These are phyloP conservation scores for Podiceps cristatus DNA, from an alignment of 2,113 vertebrate species.

Conservation along the genomic window DNA sequence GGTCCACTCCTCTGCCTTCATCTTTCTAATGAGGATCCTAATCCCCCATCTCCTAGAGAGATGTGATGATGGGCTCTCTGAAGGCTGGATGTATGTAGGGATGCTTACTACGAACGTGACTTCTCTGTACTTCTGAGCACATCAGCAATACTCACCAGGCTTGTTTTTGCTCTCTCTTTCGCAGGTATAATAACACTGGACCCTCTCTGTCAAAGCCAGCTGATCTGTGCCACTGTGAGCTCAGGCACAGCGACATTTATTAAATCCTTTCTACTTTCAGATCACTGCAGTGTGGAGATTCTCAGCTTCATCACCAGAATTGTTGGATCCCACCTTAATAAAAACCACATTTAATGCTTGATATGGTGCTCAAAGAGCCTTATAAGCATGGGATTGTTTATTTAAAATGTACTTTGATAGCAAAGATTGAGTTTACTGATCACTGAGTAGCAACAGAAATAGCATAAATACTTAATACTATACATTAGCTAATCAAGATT, in stretches of 20 bases:
- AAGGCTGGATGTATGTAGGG: not conserved
- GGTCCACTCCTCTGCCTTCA: rapidly evolving
- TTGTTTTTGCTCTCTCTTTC: not conserved
- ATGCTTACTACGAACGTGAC: rapidly evolving
- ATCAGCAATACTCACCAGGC: not conserved
- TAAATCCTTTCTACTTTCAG: not conserved
- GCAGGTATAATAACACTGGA: not conserved
- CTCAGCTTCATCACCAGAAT: not conserved
- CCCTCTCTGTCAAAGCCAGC: not conserved
- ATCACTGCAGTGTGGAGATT: not conserved
- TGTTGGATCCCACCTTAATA: not conserved
- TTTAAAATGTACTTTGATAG: not conserved
- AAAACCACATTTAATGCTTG: not conserved
- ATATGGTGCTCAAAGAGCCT: not conserved
- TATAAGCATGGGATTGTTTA: not conserved
- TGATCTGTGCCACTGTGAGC: not conserved
- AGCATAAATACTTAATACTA: not conserved
- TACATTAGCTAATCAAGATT: not conserved
- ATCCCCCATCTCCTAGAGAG: not conserved
- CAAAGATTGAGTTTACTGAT: not conserved
- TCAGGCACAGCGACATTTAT: not conserved
- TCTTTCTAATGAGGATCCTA: not conserved
- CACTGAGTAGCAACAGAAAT: not conserved
- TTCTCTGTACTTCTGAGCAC: not conserved
- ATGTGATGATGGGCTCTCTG: not conserved